These are phyloP conservation scores for Drosophila aff. DNA, from an alignment of 1,140 invertebrate species.

Conservation along the genomic window DNA sequence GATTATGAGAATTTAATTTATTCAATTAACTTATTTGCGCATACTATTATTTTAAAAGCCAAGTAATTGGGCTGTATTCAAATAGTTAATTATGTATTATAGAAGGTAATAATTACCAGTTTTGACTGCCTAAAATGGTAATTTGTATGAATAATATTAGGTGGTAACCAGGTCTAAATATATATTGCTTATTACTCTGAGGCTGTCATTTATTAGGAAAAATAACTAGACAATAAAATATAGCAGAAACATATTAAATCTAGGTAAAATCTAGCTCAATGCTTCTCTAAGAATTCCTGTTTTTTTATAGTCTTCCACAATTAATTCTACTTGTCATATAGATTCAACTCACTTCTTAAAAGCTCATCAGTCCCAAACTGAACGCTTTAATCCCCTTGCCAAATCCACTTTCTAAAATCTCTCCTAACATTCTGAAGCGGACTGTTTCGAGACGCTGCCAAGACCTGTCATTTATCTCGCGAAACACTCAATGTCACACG, in stretches of 20 bases:
- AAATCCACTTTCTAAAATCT: conserved; percentile 44
- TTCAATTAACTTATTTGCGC: not conserved
- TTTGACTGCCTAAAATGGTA: not conserved
- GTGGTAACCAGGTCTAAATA: not conserved
- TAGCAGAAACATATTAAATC: not conserved
- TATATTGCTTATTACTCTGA: not conserved
- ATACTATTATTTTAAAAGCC: not conserved
- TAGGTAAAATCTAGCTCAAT: not conserved
- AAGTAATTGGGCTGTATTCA: not conserved
- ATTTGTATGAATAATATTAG: not conserved
- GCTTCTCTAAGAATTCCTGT: not conserved
- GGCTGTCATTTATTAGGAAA: not conserved
- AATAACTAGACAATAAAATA: not conserved
- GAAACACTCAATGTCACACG: conserved; percentile 55
- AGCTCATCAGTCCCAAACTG: not conserved
- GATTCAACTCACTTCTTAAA: not conserved
- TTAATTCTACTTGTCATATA: not conserved
- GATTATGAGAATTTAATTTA: too few relatives aligned
- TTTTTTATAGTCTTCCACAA: not conserved
- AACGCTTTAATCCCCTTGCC: conserved; percentile 21
- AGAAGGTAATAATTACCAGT: not conserved
- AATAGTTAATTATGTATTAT: not conserved
- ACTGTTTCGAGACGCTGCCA: conserved; percentile 25
- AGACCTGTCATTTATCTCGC: conserved; percentile 67
- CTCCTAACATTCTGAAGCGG: conserved; percentile 11